phyloP scores from a whole-genome alignment of 2,888 invertebrate genomes.

The Ecdyonurus torrentis region DNA sequence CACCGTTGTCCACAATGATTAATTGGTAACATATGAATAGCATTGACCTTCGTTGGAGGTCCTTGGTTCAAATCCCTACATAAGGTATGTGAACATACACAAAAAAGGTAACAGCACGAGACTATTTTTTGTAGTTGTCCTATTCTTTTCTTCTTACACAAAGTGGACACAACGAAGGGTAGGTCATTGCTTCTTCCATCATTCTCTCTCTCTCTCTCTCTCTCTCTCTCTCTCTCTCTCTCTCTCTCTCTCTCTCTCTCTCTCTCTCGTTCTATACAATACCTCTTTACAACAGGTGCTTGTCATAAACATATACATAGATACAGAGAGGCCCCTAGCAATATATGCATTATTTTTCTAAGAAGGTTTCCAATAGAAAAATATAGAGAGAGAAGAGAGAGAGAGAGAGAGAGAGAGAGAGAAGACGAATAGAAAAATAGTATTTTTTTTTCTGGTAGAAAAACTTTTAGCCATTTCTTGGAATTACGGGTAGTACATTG shows the following conservation, averaged over 20 bases:
- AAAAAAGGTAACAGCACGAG: neutral
- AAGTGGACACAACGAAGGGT: neutral
- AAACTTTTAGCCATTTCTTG: neutral
- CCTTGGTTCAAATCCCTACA: neutral
- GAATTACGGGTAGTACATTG: neutral
- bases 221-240: too few species aligned
- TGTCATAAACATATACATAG: neutral
- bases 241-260: too few species aligned
- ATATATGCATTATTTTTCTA: neutral
- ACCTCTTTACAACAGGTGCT: neutral
- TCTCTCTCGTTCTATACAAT: too few species aligned
- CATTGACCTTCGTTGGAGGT: neutral
- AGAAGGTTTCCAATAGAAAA: neutral
- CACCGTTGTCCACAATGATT: too few species aligned
- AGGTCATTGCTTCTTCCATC: neutral
- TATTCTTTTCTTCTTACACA: neutral
- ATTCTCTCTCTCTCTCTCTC: neutral
- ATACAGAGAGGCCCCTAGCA: neutral
- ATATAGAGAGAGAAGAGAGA: neutral
- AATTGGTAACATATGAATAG: too few species aligned
- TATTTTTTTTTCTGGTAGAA: neutral
- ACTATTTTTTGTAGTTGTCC: neutral
- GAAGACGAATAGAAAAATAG: neutral
- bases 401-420: neutral
- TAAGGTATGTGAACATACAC: neutral